phyloP scores from a whole-genome alignment of 1,140 invertebrate species.

The Centruroides vittatus region DNA sequence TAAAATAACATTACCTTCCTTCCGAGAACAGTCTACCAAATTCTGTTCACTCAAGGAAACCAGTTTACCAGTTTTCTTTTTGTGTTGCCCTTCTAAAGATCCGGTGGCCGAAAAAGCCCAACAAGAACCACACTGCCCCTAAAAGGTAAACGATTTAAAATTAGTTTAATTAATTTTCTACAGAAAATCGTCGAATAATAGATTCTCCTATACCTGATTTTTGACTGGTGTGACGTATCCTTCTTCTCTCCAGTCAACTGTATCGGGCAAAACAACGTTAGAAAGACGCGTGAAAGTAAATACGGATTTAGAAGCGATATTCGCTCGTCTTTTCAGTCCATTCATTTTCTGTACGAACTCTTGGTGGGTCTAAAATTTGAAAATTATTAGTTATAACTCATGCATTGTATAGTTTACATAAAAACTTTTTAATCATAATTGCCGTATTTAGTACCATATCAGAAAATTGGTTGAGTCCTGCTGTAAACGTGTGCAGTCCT shows the following conservation, averaged over 20 bases:
- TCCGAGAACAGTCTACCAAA: conserved; percentile 79
- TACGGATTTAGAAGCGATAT: neutral
- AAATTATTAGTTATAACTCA: no score
- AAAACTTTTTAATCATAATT: neutral
- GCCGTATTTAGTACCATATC: conserved; percentile 15
- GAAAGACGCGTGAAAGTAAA: conserved; percentile 51
- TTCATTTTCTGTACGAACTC: conserved; percentile 21
- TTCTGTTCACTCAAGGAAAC: conserved; percentile 95
- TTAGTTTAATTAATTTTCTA: neutral
- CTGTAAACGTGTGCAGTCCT: conserved; percentile 22
- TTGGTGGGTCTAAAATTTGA: conserved; percentile 11
- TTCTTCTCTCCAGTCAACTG: conserved; percentile 71
- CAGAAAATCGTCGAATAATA: neutral
- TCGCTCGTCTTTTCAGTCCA: conserved; percentile 5
- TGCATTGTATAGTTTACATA: no score
- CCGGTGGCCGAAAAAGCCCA: conserved; percentile 91
- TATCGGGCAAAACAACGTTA: conserved; percentile 50
- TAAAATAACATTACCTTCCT: conserved; percentile 43
- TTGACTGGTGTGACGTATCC: conserved; percentile 66
- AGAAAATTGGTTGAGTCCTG: conserved; percentile 28
- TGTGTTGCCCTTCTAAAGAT: conserved; percentile 88
- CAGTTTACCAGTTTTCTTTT: conserved; percentile 63
- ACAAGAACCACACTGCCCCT: conserved; percentile 72
- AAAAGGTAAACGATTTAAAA: neutral
- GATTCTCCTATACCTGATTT: conserved; percentile 49